phyloP scores from a whole-genome alignment of 2,797 vertebrate genomes.

The Darevskia nairensis region DNA sequence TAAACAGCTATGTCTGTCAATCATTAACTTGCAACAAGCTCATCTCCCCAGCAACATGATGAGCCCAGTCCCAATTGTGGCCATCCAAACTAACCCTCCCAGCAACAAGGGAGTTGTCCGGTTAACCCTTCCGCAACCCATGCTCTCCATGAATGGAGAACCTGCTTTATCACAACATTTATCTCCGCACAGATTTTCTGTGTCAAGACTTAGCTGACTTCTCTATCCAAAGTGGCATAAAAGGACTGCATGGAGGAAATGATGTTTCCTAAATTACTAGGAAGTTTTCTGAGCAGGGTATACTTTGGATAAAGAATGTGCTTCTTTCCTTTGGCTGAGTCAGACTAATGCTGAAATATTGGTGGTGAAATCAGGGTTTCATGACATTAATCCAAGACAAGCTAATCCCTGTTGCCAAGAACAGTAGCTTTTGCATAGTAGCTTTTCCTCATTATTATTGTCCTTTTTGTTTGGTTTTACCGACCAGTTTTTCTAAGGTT shows the following conservation, averaged over 20 bases:
- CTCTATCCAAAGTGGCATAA: background rate
- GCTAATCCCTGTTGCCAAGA: background rate
- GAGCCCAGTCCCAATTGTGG: too few species aligned
- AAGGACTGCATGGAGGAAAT: background rate
- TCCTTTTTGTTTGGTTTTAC: background rate
- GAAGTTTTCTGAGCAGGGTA: background rate
- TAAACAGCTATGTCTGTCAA: too few species aligned
- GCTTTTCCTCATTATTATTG: constrained; percentile 1
- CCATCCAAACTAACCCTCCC: too few species aligned
- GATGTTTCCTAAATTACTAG: background rate
- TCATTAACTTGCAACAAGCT: too few species aligned
- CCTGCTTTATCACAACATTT: background rate
- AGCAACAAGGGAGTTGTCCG: too few species aligned
- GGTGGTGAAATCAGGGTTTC: background rate
- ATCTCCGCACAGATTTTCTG: background rate
- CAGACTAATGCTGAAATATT: background rate
- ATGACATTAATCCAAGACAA: background rate
- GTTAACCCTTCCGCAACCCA: too few species aligned
- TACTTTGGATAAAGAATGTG: background rate
- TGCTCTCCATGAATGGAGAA: too few species aligned
- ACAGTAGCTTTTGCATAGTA: background rate
- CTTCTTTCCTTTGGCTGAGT: background rate
- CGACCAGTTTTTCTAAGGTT: background rate
- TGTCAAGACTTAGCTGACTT: background rate
- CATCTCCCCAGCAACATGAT: too few species aligned